Evolutionary conservation across 2,888 invertebrate species (phyloP), one percentile per base, ranked within the genome.

Genomic region (Toxonevra muliebris): DNA sequence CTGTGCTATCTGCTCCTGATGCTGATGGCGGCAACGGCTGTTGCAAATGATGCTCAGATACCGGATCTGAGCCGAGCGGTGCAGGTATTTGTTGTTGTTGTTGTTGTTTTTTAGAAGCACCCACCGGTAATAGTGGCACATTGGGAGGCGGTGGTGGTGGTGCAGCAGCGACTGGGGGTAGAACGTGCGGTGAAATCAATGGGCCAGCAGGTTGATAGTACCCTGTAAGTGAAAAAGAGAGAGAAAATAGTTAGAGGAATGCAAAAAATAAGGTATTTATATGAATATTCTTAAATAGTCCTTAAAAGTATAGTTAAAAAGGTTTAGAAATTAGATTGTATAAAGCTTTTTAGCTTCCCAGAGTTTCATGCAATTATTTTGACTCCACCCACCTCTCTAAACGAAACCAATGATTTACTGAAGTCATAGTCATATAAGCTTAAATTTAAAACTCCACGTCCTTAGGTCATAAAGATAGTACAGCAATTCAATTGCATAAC

Each of bases 201-300:
- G 96, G 95, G 74, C 95, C 95, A 77, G 95, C 95, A 77, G 95
- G 95, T 87, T 95, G 95, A 87, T 95, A 95, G 85, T 94, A 94
- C 84, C 94, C 94, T 94, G 89, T 0, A 82, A 61, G 42, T 63
- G 53, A 68, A 54, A 30, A 11, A 66, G 19, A 48, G 41, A 58
- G 42, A 64, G 11, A 30, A 45, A 50, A 9, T 8, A 15, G 7
- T 2, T 17, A 54, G 43, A 40, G 17, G 11, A 50, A 48, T 15
- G n/a, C n/a, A n/a, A 63, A 63, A 45, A 54, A 54, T 43, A 54
- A 63, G 54, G 54, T 41, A 52, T 40, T 61, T 61, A 54, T 53
- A 48, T n/a, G 1, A 45, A 45, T 1, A 45, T 45, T 45, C 12
- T 45, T 45, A 45, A 45, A n/a, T n/a, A n/a, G n/a, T n/a, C n/a